Conservation (phyloP, 2,888 invertebrate genomes). For the Clanis bilineata region DNA sequence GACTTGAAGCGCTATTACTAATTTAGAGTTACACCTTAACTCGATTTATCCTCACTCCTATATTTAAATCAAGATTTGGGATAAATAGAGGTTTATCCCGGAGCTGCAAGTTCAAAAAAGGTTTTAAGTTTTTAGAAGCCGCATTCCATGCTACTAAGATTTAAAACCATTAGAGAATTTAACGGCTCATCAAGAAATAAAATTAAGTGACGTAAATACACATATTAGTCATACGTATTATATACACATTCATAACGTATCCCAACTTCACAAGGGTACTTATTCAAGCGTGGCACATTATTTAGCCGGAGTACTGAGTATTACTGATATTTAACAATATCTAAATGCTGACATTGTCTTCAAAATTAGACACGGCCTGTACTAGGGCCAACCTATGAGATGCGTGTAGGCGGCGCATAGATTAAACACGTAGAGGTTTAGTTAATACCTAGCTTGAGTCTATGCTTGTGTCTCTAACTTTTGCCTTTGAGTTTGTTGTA, state of each 20-base stretch:
- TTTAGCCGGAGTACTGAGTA: constrained; percentile 60
- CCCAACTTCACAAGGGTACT: background rate
- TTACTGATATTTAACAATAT: constrained; percentile 74
- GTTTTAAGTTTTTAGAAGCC: no score
- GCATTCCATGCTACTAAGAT: no score
- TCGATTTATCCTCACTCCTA: no score
- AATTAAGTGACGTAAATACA: background rate
- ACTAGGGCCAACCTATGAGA: constrained; percentile 45
- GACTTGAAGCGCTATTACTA: no score
- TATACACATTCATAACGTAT: background rate
- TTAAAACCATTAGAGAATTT: no score
- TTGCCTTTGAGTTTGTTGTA: no score
- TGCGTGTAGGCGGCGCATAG: constrained; percentile 62
- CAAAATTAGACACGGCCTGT: constrained; percentile 65
- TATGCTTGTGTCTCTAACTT: background rate
- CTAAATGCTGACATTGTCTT: constrained; percentile 74
- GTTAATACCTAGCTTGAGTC: background rate
- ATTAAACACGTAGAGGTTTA: constrained; percentile 27
- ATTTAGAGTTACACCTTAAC: no score
- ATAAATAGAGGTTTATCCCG: no score
- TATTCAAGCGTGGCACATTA: constrained; percentile 51
- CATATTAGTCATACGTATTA: background rate
- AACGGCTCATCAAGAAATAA: no score
- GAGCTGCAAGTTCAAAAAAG: no score
- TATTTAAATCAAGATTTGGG: no score